A percentile compares a stretch with the other conserved stretches of the same genome.
Evolutionary conservation across 1,140 invertebrate species (phyloP).

Genomic region (Drosophila pandora): DNA sequence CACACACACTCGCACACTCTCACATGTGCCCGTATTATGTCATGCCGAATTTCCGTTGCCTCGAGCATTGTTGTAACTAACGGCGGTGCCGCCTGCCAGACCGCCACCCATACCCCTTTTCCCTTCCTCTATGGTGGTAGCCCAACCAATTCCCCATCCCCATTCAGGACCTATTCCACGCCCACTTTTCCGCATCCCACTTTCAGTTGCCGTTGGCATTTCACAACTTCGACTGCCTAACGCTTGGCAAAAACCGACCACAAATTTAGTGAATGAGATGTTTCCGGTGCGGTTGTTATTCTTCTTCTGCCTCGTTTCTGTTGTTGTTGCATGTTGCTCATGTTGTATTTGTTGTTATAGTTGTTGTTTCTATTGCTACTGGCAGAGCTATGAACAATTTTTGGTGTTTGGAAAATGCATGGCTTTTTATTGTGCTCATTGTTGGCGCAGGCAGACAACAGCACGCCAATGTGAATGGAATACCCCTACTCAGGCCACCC

Average conservation of each 20-base stretch:
- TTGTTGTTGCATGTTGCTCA: conserved; percentile 31
- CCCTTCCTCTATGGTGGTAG: neutral
- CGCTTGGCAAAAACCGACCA: conserved; percentile 76
- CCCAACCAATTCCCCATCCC: conserved; percentile 33
- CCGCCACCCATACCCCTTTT: neutral
- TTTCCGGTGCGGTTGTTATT: conserved; percentile 80
- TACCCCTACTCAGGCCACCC: conserved; percentile 3
- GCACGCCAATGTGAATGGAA: conserved; percentile 54
- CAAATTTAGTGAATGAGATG: conserved; percentile 83
- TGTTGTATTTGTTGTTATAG: conserved; percentile 29
- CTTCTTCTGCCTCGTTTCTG: conserved; percentile 21
- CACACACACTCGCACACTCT: conserved; percentile 31
- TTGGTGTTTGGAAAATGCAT: conserved; percentile 83
- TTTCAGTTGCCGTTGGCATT: conserved; percentile 68
- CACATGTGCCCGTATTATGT: conserved; percentile 78
- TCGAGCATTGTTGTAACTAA: conserved; percentile 78
- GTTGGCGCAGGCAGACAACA: conserved; percentile 56
- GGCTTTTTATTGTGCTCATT: conserved; percentile 81
- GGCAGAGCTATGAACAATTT: conserved; percentile 58
- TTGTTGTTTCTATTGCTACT: conserved; percentile 32
- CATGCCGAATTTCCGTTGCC: conserved; percentile 80
- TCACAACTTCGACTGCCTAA: conserved; percentile 79
- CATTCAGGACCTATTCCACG: conserved; percentile 1
- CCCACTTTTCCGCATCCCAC: conserved; percentile 5
- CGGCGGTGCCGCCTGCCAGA: conserved; percentile 44